phyloP scores from a whole-genome alignment of 2,797 vertebrate species.

The Strix occidentalis region DNA sequence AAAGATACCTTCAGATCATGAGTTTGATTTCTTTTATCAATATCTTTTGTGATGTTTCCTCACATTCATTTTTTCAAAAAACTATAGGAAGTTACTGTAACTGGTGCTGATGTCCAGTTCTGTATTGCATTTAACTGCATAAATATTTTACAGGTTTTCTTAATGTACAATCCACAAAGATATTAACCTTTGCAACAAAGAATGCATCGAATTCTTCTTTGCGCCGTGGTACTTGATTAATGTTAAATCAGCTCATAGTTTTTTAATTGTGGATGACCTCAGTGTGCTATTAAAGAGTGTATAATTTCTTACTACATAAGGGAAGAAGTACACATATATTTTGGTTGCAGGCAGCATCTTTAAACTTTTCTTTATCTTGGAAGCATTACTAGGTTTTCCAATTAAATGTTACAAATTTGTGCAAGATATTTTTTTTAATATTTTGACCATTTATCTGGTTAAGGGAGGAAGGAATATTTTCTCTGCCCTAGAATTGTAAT shows the following conservation, averaged over 20 bases:
- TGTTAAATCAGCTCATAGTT: background rate
- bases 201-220: background rate
- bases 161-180: background rate
- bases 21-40: background rate
- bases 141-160: conserved; percentile 33
- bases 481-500: background rate
- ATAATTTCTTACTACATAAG: background rate
- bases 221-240: conserved; percentile 22
- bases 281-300: background rate
- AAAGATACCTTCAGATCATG: background rate
- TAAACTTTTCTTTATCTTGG: background rate
- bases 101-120: background rate
- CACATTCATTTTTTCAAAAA: background rate
- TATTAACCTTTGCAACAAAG: conserved; percentile 30
- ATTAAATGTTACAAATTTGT: background rate
- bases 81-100: background rate
- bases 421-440: background rate
- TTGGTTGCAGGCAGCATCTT: background rate
- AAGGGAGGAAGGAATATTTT: background rate
- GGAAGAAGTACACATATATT: background rate
- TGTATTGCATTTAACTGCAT: background rate
- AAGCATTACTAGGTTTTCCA: background rate
- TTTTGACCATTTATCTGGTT: background rate
- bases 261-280: conserved; percentile 4
- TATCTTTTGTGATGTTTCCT: background rate